These are phyloP conservation scores for Lates calcarifer DNA, from an alignment of 2,113 vertebrate genomes.

Conservation along the genomic window DNA sequence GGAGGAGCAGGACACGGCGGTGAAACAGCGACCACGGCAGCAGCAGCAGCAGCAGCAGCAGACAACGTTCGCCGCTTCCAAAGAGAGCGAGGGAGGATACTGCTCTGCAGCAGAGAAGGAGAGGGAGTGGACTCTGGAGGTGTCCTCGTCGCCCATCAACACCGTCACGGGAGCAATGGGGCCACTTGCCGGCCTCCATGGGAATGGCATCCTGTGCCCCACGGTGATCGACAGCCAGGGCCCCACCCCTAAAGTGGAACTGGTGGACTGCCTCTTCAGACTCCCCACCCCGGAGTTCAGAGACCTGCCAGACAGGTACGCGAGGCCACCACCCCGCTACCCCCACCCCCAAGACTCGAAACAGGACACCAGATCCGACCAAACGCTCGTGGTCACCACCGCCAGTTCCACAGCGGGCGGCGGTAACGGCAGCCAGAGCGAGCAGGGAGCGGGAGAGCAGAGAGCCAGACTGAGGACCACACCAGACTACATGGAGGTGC, in stretches of 20 bases:
- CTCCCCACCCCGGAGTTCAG: slow-evolving; percentile 90
- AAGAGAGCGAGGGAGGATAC: slow-evolving; percentile 85
- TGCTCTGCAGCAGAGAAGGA: slow-evolving; percentile 90
- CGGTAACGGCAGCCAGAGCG: slow-evolving; percentile 88
- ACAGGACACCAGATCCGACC: slow-evolving; percentile 90
- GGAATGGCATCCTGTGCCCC: slow-evolving; percentile 92
- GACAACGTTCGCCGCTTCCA: slow-evolving; percentile 80
- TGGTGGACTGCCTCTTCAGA: slow-evolving; percentile 95
- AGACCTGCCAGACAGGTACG: slow-evolving; percentile 88
- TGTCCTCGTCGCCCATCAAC: slow-evolving; percentile 89
- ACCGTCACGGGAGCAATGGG: slow-evolving; percentile 88
- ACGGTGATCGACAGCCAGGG: slow-evolving; percentile 91
- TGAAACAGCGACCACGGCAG: slow-evolving; percentile 72
- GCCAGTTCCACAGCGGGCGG: slow-evolving; percentile 86
- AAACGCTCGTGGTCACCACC: slow-evolving; percentile 86
- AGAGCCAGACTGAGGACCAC: slow-evolving; percentile 96
- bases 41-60: slow-evolving; percentile 81
- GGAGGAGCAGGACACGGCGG: slow-evolving; percentile 85
- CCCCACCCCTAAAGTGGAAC: slow-evolving; percentile 90
- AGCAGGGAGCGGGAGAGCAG: slow-evolving; percentile 90
- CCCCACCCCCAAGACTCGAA: slow-evolving; percentile 88
- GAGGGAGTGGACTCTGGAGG: slow-evolving; percentile 90
- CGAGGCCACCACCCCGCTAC: slow-evolving; percentile 92
- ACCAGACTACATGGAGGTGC: slow-evolving; percentile 98
- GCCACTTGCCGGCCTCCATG: slow-evolving; percentile 84